These are phyloP conservation scores for Phengaris alcon DNA, from an alignment of 2,888 invertebrate genomes.

Conservation along the genomic window DNA sequence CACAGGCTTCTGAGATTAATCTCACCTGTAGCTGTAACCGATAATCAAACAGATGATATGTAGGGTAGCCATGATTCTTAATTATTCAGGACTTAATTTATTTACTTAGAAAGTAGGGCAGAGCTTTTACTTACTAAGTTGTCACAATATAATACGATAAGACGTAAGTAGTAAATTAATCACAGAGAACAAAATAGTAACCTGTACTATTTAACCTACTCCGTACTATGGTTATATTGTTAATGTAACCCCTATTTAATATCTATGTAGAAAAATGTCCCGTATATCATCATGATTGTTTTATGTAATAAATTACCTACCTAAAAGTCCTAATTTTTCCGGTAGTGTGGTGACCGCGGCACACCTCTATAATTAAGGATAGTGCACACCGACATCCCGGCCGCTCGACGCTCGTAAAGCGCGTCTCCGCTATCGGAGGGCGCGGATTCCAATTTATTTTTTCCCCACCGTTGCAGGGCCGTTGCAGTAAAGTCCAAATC, in stretches of 20 bases:
- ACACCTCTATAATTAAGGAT: slow-evolving; percentile 42
- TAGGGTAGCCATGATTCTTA: neutral
- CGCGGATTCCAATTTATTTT: slow-evolving; percentile 76
- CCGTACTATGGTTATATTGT: too few relatives aligned
- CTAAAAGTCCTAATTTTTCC: slow-evolving; percentile 7
- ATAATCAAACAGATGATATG: slow-evolving; percentile 29
- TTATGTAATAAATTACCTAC: neutral
- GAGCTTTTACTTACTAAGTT: too few relatives aligned
- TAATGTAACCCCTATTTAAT: too few relatives aligned
- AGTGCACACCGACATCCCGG: slow-evolving; percentile 40
- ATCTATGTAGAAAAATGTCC: neutral
- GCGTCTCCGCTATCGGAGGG: slow-evolving; percentile 56
- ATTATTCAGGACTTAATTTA: neutral
- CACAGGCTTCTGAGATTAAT: slow-evolving; percentile 25
- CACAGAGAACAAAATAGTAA: too few relatives aligned
- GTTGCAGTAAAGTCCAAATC: slow-evolving; percentile 70
- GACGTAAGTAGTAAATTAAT: too few relatives aligned
- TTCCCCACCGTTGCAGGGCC: slow-evolving; percentile 70
- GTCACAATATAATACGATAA: too few relatives aligned
- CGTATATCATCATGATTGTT: neutral
- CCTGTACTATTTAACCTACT: too few relatives aligned
- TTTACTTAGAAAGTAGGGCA: too few relatives aligned
- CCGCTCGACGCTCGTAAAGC: slow-evolving; percentile 52
- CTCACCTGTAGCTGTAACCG: slow-evolving; percentile 29
- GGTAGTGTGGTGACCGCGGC: slow-evolving; percentile 17